Base-by-base conservation (phyloP, 2,113 vertebrate genomes). In the Arizona elegans region DNA sequence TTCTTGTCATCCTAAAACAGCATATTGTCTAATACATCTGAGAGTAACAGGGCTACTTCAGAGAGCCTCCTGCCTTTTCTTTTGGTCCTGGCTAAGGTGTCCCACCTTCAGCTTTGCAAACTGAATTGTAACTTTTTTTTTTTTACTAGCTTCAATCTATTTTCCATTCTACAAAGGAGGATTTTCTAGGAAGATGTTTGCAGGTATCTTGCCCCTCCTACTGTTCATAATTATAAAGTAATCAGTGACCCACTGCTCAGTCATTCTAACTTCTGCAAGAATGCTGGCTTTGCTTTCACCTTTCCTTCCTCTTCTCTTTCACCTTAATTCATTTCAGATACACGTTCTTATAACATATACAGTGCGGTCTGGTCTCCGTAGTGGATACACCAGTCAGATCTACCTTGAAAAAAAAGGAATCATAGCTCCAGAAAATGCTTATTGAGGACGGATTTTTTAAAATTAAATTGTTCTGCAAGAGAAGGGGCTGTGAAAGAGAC, bases 211-310 rank as follows among this genome's bases (percentile, higher is more conserved):
- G 87, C 59, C 86, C 87, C 70, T 92, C 86, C 86, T 88, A 70
- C 91, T 88, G 91, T 54, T 88, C 33, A 88, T 53, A 88, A 75
- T 88, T 75, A 88, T 55, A 50, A 92, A 88, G 23, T 92, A 88
- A 70, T 56, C 50, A 55, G 13, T 75, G 86, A 70, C 86, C 17
- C 65, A 59, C 86, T 88, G 91, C 50, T 92, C 29, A 65, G 21
- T 43, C 65, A 75, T 75, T 33, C 59, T 86, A 91, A 47, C 75
- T 56, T 86, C 90, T 91, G n/a, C 50, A 86, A 59, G 15, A 50
- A 29, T 59, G 55, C 26, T 58, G 58, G 81, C 91, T 87, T 91
- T 91, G 53, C 90, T 81, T 75, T 70, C 58, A 70, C 58, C 91
- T 65, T 92, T 92, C 19, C 21, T 54, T 75, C 33, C 56, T 92